These are phyloP conservation scores for Stictocephala bisonia DNA, from an alignment of 2,888 invertebrate species.

Conservation along the genomic window DNA sequence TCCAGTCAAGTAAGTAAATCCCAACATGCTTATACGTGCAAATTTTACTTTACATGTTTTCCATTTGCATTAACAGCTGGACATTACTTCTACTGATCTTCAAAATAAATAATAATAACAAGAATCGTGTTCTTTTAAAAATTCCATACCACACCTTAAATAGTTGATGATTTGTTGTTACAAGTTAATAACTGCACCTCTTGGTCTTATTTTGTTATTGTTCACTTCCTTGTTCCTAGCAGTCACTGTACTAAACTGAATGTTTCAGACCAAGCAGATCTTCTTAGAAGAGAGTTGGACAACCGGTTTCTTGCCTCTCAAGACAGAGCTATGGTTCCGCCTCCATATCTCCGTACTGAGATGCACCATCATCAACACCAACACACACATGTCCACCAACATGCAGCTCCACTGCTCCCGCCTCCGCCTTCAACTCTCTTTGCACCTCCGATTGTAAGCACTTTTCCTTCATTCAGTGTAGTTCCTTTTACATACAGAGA, in stretches of 20 bases:
- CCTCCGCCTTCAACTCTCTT: conserved; percentile 69
- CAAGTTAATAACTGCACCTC: no score
- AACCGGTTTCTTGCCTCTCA: conserved; percentile 88
- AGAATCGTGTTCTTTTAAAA: no score
- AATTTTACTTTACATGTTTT: no score
- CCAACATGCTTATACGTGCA: conserved; percentile 30
- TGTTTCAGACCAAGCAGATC: conserved; percentile 79
- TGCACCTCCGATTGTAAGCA: conserved; percentile 75
- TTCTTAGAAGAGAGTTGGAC: conserved; percentile 89
- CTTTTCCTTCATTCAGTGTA: no score
- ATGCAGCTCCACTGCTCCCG: conserved; percentile 76
- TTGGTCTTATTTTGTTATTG: no score
- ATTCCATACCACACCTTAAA: no score
- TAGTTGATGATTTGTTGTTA: no score
- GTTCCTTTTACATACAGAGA: no score
- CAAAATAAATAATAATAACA: no score
- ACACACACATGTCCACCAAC: conserved; percentile 80
- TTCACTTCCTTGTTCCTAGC: no score
- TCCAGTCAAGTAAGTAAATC: conserved; percentile 80
- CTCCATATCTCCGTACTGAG: conserved; percentile 81
- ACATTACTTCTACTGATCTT: no score
- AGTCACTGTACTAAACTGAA: conserved; percentile 52
- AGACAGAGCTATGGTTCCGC: conserved; percentile 70
- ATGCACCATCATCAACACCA: conserved; percentile 95
- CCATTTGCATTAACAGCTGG: no score